phyloP scores from a whole-genome alignment of 2,113 vertebrate genomes.

The Aegithalos caudatus region DNA sequence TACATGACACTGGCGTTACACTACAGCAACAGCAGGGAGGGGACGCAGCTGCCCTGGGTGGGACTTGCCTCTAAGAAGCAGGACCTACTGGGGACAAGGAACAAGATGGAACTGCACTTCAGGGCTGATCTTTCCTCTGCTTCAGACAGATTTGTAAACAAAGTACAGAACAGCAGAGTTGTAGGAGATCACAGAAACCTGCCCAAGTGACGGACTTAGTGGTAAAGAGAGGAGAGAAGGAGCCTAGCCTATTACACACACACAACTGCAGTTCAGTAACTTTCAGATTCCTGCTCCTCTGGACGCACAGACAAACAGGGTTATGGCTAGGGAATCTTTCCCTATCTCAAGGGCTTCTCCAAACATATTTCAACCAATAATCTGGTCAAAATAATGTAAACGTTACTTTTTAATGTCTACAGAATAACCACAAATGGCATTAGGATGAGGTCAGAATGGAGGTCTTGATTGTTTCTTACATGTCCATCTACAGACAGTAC shows the following conservation, averaged over 20 bases:
- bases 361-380: slow-evolving; percentile 8
- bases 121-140: slow-evolving; percentile 1
- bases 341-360: not conserved
- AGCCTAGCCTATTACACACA: slow-evolving; percentile 20
- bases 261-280: not conserved
- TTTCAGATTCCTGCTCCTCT: not conserved
- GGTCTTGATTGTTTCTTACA: slow-evolving; percentile 46
- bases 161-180: not conserved
- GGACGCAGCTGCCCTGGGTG: not conserved
- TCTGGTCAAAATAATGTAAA: slow-evolving; percentile 63
- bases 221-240: not conserved
- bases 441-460: slow-evolving; percentile 50
- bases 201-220: not conserved
- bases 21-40: not conserved
- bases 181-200: not conserved
- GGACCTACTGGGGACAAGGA: slow-evolving; percentile 21
- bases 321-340: not conserved
- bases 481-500: slow-evolving; percentile 69
- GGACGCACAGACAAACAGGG: not conserved
- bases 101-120: not conserved
- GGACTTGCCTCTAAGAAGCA: not conserved
- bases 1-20: not conserved
- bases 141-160: slow-evolving; percentile 22
- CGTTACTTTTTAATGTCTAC: slow-evolving; percentile 51
- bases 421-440: slow-evolving; percentile 28